phyloP scores from a whole-genome alignment of 2,888 invertebrate species.

The Trypoxylon attenuatum region DNA sequence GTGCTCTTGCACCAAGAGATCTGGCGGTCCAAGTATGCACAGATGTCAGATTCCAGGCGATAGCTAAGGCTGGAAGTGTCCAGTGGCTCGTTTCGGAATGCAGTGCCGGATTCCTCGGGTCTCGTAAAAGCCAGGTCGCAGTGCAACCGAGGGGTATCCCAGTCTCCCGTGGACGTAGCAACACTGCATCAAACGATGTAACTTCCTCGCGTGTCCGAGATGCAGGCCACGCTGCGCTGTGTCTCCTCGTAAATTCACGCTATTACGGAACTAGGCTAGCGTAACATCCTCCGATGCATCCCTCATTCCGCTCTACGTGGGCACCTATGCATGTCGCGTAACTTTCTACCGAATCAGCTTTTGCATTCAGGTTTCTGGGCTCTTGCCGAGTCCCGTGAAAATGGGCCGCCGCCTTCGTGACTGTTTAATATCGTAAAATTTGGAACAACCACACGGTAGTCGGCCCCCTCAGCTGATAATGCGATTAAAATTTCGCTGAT shows the following conservation, averaged over 20 bases:
- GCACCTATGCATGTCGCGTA: background rate
- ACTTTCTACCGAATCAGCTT: slow-evolving; percentile 11
- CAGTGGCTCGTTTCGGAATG: slow-evolving; percentile 11
- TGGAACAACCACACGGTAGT: background rate
- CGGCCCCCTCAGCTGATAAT: too few species aligned
- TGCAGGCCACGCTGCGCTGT: slow-evolving; percentile 23
- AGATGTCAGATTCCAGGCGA: slow-evolving; percentile 11
- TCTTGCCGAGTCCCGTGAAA: background rate
- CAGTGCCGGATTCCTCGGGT: slow-evolving; percentile 11
- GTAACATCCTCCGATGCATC: slow-evolving; percentile 19
- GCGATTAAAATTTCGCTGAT: too few species aligned
- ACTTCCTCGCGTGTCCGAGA: slow-evolving; percentile 32
- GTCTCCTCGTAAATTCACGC: slow-evolving; percentile 40
- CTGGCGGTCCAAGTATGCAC: slow-evolving; percentile 1
- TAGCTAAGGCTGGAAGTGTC: background rate
- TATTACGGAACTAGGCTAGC: slow-evolving; percentile 30
- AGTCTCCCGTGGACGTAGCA: too few species aligned
- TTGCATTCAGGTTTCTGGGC: slow-evolving; percentile 9
- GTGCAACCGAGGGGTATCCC: slow-evolving; percentile 5
- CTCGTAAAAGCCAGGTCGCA: slow-evolving; percentile 24
- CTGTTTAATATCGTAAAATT: background rate
- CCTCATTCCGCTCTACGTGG: background rate
- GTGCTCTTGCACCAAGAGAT: too few species aligned
- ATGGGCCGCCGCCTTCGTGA: background rate
- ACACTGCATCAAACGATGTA: slow-evolving; percentile 4